Conservation (phyloP, 2,888 invertebrate species). For the Lochmaea capreae region DNA sequence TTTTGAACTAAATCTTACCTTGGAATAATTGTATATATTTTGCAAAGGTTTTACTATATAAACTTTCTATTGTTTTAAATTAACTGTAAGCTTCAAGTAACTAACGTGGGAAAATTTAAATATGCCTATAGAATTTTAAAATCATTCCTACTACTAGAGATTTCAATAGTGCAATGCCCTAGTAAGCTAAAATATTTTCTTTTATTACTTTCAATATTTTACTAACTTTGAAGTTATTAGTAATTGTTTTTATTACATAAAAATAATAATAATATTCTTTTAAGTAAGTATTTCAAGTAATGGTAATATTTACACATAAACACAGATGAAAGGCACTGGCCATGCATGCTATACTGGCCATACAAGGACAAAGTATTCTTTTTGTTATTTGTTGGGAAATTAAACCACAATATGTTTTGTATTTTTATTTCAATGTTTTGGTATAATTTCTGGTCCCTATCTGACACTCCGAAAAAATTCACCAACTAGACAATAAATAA, state of each 20-base stretch:
- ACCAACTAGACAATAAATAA: too few relatives aligned
- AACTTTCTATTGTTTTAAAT: constrained; percentile 35
- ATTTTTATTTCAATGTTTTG: too few relatives aligned
- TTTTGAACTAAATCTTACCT: constrained; percentile 28
- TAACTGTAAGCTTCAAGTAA: constrained; percentile 19
- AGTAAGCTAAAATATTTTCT: background rate
- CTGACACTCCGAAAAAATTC: too few relatives aligned
- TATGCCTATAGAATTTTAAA: constrained; percentile 16
- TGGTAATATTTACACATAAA: too few relatives aligned
- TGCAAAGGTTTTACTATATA: constrained; percentile 15
- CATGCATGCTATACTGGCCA: too few relatives aligned
- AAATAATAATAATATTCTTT: too few relatives aligned
- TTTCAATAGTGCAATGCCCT: background rate
- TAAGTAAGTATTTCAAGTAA: too few relatives aligned
- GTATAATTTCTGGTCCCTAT: too few relatives aligned
- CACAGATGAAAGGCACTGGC: too few relatives aligned
- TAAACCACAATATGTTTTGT: too few relatives aligned
- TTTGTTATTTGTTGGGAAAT: too few relatives aligned
- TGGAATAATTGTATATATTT: constrained; percentile 31
- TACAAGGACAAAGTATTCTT: too few relatives aligned
- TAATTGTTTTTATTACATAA: background rate
- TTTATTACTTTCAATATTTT: background rate
- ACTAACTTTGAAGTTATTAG: background rate
- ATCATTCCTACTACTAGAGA: background rate
- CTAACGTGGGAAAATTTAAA: constrained; percentile 25